Evolutionary conservation across 1,140 invertebrate species (phyloP), one percentile per base, ranked within the genome.

Genomic region (Mya arenaria): DNA sequence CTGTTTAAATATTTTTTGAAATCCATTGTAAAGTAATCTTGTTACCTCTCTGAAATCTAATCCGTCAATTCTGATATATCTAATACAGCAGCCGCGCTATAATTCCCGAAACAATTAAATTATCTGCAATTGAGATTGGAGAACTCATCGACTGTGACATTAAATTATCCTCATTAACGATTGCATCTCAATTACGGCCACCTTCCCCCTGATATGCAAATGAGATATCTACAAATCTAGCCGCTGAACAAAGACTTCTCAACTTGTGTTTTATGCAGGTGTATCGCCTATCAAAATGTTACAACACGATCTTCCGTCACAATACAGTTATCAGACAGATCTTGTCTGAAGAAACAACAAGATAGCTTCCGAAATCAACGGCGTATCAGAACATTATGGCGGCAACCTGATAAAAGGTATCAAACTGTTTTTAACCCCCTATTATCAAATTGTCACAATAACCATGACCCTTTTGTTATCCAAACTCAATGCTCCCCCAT

Each of bases 111-210:
- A 32, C 44, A 72, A 72, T 72, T 72, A 72, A 32, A 36, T 56
- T 72, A 56, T 72, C 69, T 72, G 8, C 17, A 32, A 39, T 44
- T 55, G 23, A 55, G 25, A 72, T 72, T 72, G 25, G 25, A 56
- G 52, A 72, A 56, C 32, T 52, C 25, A 41, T 23, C 0, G 37
- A 28, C 44, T 23, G 69, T 58, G 56, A 55, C 69, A 72, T 55
- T 72, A 56, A 72, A 52, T 72, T 34, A 55, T 72, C 15, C 48
- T 44, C 37, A 69, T 69, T 69, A 69, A 23, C 36, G 23, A 55
- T 72, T 32, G 2, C 23, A 37, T 30, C 39, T 32, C 4, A n/a
- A 56, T 23, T 55, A 52, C 17, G 55, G 13, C 32, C 28, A 34
- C 4, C 34, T n/a, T 55, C 28, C 60, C 25, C n/a, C n/a, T 55